phyloP scores from a whole-genome alignment of 2,888 invertebrate species.

The Eupithecia subumbrata region DNA sequence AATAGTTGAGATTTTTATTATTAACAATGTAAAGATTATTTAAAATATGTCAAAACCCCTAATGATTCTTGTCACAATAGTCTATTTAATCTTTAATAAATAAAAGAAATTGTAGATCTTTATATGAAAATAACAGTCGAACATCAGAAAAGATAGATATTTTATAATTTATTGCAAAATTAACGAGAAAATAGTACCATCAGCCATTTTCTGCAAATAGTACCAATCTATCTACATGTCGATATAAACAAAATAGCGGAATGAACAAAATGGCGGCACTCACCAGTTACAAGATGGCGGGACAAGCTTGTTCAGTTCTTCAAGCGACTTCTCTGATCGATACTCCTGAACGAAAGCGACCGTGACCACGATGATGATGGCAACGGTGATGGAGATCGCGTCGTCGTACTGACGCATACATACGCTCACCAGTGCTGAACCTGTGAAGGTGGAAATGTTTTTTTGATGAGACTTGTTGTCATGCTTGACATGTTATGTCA shows the following conservation, averaged over 20 bases:
- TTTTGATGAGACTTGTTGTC: background rate
- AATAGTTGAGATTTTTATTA: too few species aligned
- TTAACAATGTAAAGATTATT: too few species aligned
- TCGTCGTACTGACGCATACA: slow-evolving; percentile 99
- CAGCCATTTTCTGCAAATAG: background rate
- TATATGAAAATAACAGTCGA: too few species aligned
- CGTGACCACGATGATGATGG: slow-evolving; percentile 97
- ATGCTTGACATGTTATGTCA: background rate
- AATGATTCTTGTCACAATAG: too few species aligned
- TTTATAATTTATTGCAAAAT: too few species aligned
- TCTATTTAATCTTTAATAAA: too few species aligned
- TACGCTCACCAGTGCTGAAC: slow-evolving; percentile 96
- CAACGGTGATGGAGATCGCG: slow-evolving; percentile 99
- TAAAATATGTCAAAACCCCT: too few species aligned
- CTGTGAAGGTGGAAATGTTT: slow-evolving; percentile 55
- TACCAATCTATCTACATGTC: background rate
- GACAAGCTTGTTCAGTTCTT: slow-evolving; percentile 98
- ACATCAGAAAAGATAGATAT: background rate
- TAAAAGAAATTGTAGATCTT: too few species aligned
- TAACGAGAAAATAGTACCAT: too few species aligned
- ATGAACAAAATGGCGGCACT: slow-evolving; percentile 49
- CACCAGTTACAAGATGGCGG: slow-evolving; percentile 98
- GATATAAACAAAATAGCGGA: background rate
- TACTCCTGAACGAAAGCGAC: slow-evolving; percentile 99
- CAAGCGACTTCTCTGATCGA: slow-evolving; percentile 98